Base-by-base conservation (phyloP, 2,888 invertebrate species). In the Rhingia rostrata region DNA sequence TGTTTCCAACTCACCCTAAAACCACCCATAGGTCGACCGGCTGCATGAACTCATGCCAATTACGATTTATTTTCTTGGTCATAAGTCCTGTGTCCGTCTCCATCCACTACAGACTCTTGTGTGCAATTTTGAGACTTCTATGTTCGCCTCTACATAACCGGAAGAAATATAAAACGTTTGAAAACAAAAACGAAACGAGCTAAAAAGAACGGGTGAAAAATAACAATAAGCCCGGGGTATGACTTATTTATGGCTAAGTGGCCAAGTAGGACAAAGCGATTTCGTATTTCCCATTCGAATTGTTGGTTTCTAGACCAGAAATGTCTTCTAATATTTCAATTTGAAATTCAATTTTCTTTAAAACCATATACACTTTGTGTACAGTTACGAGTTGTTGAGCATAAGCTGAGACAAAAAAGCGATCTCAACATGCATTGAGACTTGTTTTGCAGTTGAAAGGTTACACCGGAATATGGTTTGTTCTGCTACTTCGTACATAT, bases 241-340 rank as follows among this genome's bases (percentile, higher is more conserved):
- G 78, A 78, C 51, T 78, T 83, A 78, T 83, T 77, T 67, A 83
- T 78, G 83, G 77, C 70, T 70, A 66, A 82, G 70, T 82, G 82
- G 70, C 77, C 77, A 82, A 77, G 70, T 82, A 82, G 82, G 77
- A 66, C 77, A 77, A 72, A 77, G 82, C 72, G 77, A 77, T 77
- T 82, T 77, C 72, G 66, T 66, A 72, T 77, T 72, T 70, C 32
- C 75, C 45, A 14, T 61, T 64, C 56, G 14, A 30, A 45, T 47
- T 37, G 56, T 58, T 43, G 47, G 45, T 66, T 53, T 37, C 37
- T 41, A 7, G 64, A 67, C 61, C 32, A 37, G 39, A 61, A 6
- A 45, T 64, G 66, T 58, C 37, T 60, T 58, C 35, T 41, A 43
- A 67, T 72, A 72, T 61, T 72, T 72, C 66, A 73, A 72, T 72